Conservation (phyloP, 2,113 vertebrate species). For the Dasyprocta punctata region DNA sequence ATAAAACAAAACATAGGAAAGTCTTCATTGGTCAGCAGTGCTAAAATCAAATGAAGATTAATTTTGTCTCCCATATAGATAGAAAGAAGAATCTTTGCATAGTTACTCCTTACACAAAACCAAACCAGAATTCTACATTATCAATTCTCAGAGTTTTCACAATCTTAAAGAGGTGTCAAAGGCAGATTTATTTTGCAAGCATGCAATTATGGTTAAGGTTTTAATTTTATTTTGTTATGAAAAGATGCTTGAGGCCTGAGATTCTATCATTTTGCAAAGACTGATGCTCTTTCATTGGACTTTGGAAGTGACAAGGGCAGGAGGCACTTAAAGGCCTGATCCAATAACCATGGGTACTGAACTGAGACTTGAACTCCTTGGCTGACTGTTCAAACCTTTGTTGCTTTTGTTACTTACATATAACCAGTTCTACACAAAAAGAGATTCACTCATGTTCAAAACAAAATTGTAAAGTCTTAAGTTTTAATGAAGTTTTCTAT, state of each 20-base stretch:
- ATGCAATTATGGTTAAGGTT: not conserved
- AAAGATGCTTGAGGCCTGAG: not conserved
- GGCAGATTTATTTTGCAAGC: not conserved
- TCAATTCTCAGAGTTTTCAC: not conserved
- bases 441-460: not conserved
- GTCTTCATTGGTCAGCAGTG: not conserved
- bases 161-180: not conserved
- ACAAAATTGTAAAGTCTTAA: not conserved
- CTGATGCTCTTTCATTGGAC: not conserved
- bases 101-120: not conserved
- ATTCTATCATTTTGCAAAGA: too few relatives aligned
- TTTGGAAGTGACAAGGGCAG: not conserved
- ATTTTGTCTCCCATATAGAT: not conserved
- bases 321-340: too few relatives aligned
- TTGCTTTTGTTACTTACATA: not conserved
- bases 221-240: not conserved
- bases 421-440: not conserved
- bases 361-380: fast-evolving
- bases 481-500: not conserved
- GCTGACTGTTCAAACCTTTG: not conserved
- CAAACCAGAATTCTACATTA: not conserved
- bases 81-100: not conserved
- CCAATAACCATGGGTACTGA: fast-evolving
- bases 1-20: constrained; percentile 12
- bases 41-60: constrained; percentile 23